phyloP scores from a whole-genome alignment of 1,140 invertebrate genomes.

The Telenomus remus region DNA sequence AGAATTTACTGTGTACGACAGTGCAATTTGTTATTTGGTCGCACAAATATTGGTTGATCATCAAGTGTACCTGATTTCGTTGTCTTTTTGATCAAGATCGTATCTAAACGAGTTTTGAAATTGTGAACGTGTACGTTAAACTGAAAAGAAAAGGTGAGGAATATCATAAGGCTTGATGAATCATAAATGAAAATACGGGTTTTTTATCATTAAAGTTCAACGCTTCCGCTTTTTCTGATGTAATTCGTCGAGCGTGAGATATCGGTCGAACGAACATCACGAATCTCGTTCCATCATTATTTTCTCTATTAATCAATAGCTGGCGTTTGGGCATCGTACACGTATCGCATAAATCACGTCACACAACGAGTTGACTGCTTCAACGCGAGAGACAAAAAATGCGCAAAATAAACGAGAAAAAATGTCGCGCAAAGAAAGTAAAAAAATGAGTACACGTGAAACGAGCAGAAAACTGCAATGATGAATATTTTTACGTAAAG shows the following conservation, averaged over 20 bases:
- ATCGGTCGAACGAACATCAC: constrained; percentile 57
- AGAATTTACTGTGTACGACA: no score
- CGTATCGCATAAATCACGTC: constrained; percentile 60
- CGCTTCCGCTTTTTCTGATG: constrained; percentile 55
- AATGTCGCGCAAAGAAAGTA: constrained; percentile 1
- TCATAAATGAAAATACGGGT: constrained; percentile 50
- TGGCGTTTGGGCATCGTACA: constrained; percentile 54
- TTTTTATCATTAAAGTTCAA: constrained; percentile 56
- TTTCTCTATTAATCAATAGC: constrained; percentile 59
- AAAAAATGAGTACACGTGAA: constrained; percentile 37
- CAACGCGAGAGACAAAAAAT: constrained; percentile 44
- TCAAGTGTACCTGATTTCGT: no score
- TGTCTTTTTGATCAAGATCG: no score
- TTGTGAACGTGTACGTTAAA: not conserved
- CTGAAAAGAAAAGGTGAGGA: constrained; percentile 7
- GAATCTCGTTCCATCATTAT: constrained; percentile 57
- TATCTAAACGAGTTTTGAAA: not conserved
- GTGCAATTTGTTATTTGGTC: no score
- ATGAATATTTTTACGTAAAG: constrained; percentile 32
- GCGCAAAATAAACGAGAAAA: constrained; percentile 31
- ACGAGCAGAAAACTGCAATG: constrained; percentile 20
- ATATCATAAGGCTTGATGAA: constrained; percentile 31
- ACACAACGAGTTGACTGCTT: constrained; percentile 50
- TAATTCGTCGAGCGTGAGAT: constrained; percentile 59
- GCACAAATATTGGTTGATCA: no score